Conservation (phyloP, 2,797 vertebrate genomes). For the Ambastaia sidthimunki region DNA sequence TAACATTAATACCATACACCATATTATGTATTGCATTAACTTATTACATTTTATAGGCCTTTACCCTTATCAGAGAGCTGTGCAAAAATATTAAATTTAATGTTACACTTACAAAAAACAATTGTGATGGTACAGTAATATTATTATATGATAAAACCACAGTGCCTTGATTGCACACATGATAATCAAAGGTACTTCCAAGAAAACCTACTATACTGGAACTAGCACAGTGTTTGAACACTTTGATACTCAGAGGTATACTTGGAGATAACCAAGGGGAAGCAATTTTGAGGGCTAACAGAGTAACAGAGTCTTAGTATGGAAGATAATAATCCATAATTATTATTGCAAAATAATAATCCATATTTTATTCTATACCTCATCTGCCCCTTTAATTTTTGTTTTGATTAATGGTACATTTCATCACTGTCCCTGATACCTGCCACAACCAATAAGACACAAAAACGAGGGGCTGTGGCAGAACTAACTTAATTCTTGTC, state of each 20-base stretch:
- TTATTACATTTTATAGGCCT: too few relatives aligned
- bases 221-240: neutral
- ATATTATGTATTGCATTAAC: too few relatives aligned
- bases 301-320: neutral
- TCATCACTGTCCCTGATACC: slow-evolving; percentile 76
- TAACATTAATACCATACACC: too few relatives aligned
- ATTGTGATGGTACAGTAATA: neutral
- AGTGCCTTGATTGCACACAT: neutral
- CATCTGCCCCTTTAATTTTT: neutral
- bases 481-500: slow-evolving; percentile 90
- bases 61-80: too few relatives aligned
- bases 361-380: neutral
- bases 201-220: neutral
- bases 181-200: neutral
- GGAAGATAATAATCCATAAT: too few relatives aligned
- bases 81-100: too few relatives aligned
- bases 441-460: slow-evolving; percentile 76
- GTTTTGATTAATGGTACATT: slow-evolving; percentile 79
- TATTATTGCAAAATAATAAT: neutral
- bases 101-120: too few relatives aligned
- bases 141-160: neutral
- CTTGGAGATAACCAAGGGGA: too few relatives aligned
- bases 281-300: neutral
- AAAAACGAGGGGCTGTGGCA: slow-evolving; percentile 81
- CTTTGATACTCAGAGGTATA: neutral